Percentiles rank a stretch among this genome's conserved stretches.
phyloP scores from a whole-genome alignment of 35 echinoderm and acorn worm genomes.

The Stichopus chloronotus region DNA sequence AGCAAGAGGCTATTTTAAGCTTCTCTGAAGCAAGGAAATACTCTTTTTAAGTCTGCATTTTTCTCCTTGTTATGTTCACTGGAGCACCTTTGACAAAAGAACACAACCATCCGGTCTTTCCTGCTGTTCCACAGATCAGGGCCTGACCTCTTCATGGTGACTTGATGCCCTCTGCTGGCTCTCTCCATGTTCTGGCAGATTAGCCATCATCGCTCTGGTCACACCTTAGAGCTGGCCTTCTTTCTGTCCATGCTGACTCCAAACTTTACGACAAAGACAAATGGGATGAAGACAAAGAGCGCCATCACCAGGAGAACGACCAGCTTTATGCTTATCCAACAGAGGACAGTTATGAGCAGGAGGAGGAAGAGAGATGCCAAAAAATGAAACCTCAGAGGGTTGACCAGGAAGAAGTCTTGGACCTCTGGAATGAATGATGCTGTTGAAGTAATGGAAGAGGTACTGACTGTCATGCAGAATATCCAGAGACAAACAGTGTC shows the following conservation, averaged over 20 bases:
- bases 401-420: slow-evolving; percentile 47
- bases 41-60: no score
- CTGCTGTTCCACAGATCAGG: no score
- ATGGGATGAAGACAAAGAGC: slow-evolving; percentile 42
- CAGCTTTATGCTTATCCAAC: slow-evolving; percentile 51
- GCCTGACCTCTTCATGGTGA: no score
- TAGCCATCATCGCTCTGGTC: background rate
- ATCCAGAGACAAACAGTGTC: background rate
- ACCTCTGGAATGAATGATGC: slow-evolving; percentile 21
- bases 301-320: slow-evolving; percentile 28
- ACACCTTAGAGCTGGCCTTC: slow-evolving; percentile 55
- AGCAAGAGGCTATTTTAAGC: no score
- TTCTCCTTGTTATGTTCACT: no score
- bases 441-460: background rate
- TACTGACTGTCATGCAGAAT: background rate
- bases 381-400: slow-evolving; percentile 41
- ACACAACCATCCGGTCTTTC: no score
- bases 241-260: background rate
- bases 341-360: slow-evolving; percentile 8
- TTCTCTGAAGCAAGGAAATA: no score
- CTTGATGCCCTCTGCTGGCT: no score
- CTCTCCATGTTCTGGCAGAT: no score
- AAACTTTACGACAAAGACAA: slow-evolving; percentile 18
- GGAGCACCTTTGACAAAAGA: no score
- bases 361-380: slow-evolving; percentile 16